phyloP scores from a whole-genome alignment of 2,797 vertebrate species.

The Malacoraja senta region DNA sequence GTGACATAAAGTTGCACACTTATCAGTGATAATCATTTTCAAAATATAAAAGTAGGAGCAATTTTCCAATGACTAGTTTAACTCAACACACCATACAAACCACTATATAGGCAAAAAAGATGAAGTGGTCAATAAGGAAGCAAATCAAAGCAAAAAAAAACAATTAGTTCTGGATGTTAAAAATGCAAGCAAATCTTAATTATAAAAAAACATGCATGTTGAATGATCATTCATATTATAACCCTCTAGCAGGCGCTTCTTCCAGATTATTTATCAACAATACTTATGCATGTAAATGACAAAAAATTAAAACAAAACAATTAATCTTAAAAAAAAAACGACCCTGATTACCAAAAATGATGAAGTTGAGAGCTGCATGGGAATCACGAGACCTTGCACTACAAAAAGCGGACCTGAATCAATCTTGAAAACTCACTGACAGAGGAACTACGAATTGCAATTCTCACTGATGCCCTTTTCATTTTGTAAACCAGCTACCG shows the following conservation, averaged over 20 bases:
- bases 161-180: background rate
- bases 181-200: background rate
- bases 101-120: background rate
- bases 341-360: background rate
- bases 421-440: background rate
- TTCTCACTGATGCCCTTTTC: too few relatives aligned
- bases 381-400: background rate
- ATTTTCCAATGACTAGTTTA: background rate
- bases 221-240: background rate
- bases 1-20: background rate
- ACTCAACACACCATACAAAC: background rate
- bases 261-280: background rate
- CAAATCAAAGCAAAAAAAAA: background rate
- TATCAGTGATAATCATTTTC: background rate
- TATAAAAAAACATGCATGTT: background rate
- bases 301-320: background rate
- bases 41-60: background rate
- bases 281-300: background rate
- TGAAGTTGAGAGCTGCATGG: background rate
- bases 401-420: background rate
- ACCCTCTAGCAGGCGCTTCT: background rate
- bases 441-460: background rate
- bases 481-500: too few relatives aligned
- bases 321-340: background rate
- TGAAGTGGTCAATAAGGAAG: background rate